phyloP scores from a whole-genome alignment of 2,797 vertebrate genomes.

The Gymnoscopelus braueri region DNA sequence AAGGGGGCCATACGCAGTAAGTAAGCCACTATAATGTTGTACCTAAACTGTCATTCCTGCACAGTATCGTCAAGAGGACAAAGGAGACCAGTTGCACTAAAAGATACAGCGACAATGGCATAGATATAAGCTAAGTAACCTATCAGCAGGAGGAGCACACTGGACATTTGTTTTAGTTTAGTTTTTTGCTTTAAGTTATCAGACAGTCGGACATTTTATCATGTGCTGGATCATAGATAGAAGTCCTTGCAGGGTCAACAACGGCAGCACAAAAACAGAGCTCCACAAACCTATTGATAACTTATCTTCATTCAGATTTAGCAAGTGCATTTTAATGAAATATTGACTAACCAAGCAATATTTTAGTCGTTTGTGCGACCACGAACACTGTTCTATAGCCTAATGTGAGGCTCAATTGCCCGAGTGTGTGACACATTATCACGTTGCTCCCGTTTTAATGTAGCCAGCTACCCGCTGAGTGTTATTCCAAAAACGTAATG shows the following conservation, averaged over 20 bases:
- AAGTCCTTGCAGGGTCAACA: no score
- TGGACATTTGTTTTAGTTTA: no score
- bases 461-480: not conserved
- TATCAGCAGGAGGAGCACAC: no score
- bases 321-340: no score
- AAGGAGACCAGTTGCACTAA: conserved; percentile 72
- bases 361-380: no score
- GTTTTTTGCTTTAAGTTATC: no score
- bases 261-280: no score
- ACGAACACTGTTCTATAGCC: not conserved
- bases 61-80: conserved; percentile 45
- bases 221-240: no score
- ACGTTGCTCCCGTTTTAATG: not conserved
- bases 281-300: no score
- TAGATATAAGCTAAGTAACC: not conserved
- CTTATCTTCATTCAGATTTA: no score
- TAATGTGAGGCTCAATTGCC: not conserved
- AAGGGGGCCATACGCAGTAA: not conserved
- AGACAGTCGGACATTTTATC: no score
- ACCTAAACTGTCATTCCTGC: conserved; percentile 21
- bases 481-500: not conserved
- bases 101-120: conserved; percentile 15
- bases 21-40: conserved; percentile 12
- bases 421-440: not conserved
- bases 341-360: no score